phyloP scores from a whole-genome alignment of 2,797 vertebrate species.

The Pitangus sulphuratus region DNA sequence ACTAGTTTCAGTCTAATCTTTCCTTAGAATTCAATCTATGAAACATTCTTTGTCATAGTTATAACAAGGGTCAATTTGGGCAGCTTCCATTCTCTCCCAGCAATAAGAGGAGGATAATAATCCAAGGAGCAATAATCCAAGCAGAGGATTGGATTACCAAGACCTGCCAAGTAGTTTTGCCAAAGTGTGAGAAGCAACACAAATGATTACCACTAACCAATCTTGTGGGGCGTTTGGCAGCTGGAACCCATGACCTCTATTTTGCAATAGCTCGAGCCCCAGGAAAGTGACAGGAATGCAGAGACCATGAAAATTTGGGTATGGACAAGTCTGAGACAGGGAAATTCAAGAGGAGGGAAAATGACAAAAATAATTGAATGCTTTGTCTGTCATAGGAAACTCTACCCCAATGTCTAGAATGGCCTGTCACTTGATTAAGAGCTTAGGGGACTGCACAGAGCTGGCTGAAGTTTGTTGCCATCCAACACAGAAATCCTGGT shows the following conservation, averaged over 20 bases:
- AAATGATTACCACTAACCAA: background rate
- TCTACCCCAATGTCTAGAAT: background rate
- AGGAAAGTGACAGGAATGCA: background rate
- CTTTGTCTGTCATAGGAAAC: background rate
- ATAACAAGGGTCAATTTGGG: background rate
- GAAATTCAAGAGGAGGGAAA: background rate
- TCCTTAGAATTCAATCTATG: background rate
- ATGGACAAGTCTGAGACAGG: background rate
- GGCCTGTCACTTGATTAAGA: background rate
- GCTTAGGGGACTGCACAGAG: background rate
- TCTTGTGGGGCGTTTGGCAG: background rate
- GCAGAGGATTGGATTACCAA: background rate
- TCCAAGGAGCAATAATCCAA: background rate
- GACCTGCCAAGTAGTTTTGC: background rate
- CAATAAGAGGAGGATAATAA: background rate
- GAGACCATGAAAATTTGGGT: background rate
- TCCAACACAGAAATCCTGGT: background rate
- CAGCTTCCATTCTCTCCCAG: background rate
- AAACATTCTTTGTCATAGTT: background rate
- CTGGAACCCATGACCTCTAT: background rate
- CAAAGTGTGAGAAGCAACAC: background rate
- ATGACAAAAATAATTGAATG: background rate
- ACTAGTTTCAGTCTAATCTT: background rate
- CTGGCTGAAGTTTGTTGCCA: background rate
- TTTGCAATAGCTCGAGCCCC: background rate